Evolutionary conservation across 2,113 vertebrate genomes (phyloP), one percentile per base, ranked within the genome.

Genomic region (Tyrannus savana): DNA sequence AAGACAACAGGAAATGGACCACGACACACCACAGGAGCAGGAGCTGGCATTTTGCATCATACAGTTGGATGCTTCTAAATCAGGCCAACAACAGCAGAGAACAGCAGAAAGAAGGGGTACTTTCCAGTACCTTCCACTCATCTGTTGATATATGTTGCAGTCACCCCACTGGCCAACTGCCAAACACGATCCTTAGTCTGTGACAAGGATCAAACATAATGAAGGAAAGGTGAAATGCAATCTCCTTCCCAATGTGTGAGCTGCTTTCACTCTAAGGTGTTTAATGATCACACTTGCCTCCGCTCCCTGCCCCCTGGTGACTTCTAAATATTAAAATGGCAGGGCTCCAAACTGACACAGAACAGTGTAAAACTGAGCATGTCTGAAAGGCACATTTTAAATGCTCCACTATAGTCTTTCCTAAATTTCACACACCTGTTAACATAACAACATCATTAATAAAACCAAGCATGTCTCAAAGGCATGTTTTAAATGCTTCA

Each of bases 271-370:
- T 24, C 2, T 1, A 42, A 59, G 14, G 9, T 35, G 17, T 64
- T 73, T 25, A 28, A 44, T 15, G 27, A 58, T 6, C 27, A 30
- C 1, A 6, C 23, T 7, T n/a, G 35, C 11, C 35, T 21, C 10
- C 1, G 3, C 18, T 66, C 52, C 37, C 58, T 23, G 1, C 1
- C 9, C 6, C 6, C 1, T 1, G 0, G 4, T 18, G 19, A 78
- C n/a, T 39, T 55, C 33, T 76, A 67, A 89, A 12, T 44, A 84
- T 3, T 66, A 69, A 62, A 84, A 74, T 14, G 33, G 28, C 55
- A 78, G 9, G 7, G 14, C 41, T 81, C 13, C 11, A 14, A 71
- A 74, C 0, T 55, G 23, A 60, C 31, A 39, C 1, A 27, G 9
- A 88, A 37, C 1, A 14, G 35, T 30, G 35, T 63, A 87, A 31